phyloP scores from a whole-genome alignment of 37 sponge, comb jelly and placozoan genomes.

The Amphimedon queenslandica region DNA sequence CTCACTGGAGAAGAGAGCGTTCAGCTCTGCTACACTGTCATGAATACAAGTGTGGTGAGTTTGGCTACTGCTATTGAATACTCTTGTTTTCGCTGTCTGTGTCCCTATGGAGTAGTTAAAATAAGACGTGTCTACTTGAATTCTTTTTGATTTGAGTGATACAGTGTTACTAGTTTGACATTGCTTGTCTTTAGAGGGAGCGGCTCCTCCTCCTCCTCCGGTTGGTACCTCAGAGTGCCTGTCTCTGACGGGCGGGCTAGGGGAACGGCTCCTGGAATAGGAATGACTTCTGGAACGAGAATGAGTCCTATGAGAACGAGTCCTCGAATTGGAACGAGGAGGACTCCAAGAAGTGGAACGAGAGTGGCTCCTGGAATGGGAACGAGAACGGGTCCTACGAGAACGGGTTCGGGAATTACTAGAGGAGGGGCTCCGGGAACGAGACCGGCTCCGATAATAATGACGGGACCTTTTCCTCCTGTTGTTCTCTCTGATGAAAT shows the following conservation, averaged over 20 bases:
- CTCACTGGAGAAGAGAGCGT: not conserved
- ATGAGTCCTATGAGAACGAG: not conserved
- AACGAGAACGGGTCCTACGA: not conserved
- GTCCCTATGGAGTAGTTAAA: too few species aligned
- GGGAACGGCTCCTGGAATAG: not conserved
- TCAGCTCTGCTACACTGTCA: not conserved
- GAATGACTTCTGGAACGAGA: not conserved
- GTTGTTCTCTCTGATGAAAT: not conserved
- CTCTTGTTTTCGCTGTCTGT: not conserved
- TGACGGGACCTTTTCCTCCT: not conserved
- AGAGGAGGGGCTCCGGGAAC: not conserved
- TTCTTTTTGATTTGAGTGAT: not conserved
- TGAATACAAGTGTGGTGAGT: not conserved
- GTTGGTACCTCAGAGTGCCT: too few species aligned
- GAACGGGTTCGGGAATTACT: not conserved
- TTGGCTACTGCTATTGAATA: not conserved
- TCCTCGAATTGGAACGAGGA: not conserved
- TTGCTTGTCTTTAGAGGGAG: not conserved
- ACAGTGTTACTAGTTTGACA: not conserved
- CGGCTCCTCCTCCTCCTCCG: not conserved
- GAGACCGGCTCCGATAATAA: not conserved
- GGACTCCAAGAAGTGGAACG: not conserved
- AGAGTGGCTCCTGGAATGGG: not conserved
- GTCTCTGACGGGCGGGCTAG: not conserved
- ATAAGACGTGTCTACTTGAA: not conserved